A percentile compares a stretch with the other conserved stretches of the same genome.
Evolutionary conservation across 2,888 invertebrate species (phyloP).

Genomic region (Orchesellides sinensis): DNA sequence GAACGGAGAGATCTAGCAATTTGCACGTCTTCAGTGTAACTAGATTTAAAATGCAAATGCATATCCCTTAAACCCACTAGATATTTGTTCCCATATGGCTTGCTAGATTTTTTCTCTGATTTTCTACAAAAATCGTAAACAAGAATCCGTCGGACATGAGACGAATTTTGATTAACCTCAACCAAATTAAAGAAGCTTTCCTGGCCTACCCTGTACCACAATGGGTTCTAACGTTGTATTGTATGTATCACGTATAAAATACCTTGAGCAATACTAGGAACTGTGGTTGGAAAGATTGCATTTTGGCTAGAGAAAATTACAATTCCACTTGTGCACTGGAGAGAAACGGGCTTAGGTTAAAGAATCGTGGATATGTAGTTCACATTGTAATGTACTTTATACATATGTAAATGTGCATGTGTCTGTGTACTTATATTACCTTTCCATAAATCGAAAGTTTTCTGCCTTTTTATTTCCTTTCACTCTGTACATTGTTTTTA

Average conservation of each 20-base stretch:
- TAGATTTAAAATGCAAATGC: slow-evolving; percentile 46
- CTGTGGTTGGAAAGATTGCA: too few relatives aligned
- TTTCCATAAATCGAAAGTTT: too few relatives aligned
- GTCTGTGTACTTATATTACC: too few relatives aligned
- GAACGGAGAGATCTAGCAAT: too few relatives aligned
- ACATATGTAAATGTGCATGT: too few relatives aligned
- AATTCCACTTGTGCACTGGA: neutral
- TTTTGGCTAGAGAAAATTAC: neutral
- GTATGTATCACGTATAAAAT: too few relatives aligned
- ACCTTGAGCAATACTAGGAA: too few relatives aligned
- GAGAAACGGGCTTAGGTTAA: neutral
- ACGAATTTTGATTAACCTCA: slow-evolving; percentile 43
- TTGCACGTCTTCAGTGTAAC: slow-evolving; percentile 38
- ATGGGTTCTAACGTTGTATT: too few relatives aligned
- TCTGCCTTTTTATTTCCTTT: neutral
- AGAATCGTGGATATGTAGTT: neutral
- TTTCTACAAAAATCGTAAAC: too few relatives aligned
- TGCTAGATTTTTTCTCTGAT: slow-evolving; percentile 8
- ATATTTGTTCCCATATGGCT: neutral
- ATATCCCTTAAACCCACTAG: slow-evolving; percentile 9
- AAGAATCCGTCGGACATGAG: slow-evolving; percentile 49
- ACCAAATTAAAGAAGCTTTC: slow-evolving; percentile 30
- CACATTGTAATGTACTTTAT: too few relatives aligned
- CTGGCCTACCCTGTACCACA: too few relatives aligned
- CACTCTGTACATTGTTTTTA: neutral